phyloP scores from a whole-genome alignment of 2,888 invertebrate species.

The Torymus auratus region DNA sequence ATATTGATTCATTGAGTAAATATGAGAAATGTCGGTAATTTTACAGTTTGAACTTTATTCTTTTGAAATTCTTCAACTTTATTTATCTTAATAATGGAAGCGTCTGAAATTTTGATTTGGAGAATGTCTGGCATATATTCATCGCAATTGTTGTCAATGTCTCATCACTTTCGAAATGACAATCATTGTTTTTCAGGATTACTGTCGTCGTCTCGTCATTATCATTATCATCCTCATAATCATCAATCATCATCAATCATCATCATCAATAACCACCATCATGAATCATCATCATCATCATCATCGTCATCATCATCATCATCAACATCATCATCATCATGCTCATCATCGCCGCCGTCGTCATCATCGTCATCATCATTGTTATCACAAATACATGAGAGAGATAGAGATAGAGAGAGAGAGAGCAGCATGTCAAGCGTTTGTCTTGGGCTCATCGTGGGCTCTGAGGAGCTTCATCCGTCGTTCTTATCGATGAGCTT shows the following conservation, averaged over 20 bases:
- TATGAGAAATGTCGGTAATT: too few relatives aligned
- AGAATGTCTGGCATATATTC: too few relatives aligned
- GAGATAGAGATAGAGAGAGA: too few relatives aligned
- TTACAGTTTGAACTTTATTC: too few relatives aligned
- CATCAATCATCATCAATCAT: conserved; percentile 18
- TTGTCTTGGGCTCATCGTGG: background rate
- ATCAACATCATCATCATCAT: conserved; percentile 1
- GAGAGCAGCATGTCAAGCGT: background rate
- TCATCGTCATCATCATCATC: conserved; percentile 11
- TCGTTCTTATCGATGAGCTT: conserved; percentile 87
- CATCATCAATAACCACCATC: conserved; percentile 18
- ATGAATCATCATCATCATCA: conserved; percentile 9
- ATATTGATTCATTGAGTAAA: too few relatives aligned
- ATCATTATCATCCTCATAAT: background rate
- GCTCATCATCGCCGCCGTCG: background rate
- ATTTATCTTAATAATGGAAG: too few relatives aligned
- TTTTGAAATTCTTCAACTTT: too few relatives aligned
- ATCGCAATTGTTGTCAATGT: too few relatives aligned
- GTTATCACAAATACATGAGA: too few relatives aligned
- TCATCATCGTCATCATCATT: background rate
- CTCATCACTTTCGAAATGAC: too few relatives aligned
- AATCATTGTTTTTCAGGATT: background rate
- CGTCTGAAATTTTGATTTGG: too few relatives aligned
- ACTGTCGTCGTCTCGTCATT: background rate
- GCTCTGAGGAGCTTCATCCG: conserved; percentile 63